Evolutionary conservation across 2,113 vertebrate species (phyloP), one percentile per base, ranked within the genome.

Genomic region (Malurus elegans): DNA sequence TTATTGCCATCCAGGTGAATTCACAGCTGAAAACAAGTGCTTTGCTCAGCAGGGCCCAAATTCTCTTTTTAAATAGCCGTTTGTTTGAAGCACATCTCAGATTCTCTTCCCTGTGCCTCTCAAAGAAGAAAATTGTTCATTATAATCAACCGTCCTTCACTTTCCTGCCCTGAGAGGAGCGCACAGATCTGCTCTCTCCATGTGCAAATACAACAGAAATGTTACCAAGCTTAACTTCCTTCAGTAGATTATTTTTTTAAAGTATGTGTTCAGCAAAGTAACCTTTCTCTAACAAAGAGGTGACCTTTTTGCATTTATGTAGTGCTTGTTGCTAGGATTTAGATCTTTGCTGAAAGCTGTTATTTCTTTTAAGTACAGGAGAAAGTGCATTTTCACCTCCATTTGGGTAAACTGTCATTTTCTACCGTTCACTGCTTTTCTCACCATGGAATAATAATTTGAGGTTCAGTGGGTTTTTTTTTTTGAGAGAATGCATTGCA

Each of bases 291-390:
- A 91, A 96, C 92, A 95, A 92, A 96, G 88, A 60, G 86, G 62
- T 91, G 92, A 93, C 93, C 97, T 95, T 96, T 96, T 70, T 94
- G 85, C 90, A 91, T 96, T 95, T 90, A 64, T 95, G 87, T 87
- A 86, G 82, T 61, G 92, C 93, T 92, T 90, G 93, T 96, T 95
- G 96, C 96, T 94, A 94, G 85, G 93, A 88, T 94, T 92, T 95
- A 93, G 96, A 93, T 95, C 95, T 96, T 95, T 93, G 87, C 91
- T 80, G 91, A 91, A 96, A 95, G 96, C 95, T 95, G 96, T 92
- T 95, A 92, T 95, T 97, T 97, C 92, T 91, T 89, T 95, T 91
- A 91, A 85, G 76, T 81, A 96, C 44, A 86, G 88, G 93, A 96
- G 92, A 94, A 96, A 84, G 85, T 87, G 82, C 82, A 90, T 96